Base-by-base conservation (phyloP, 2,797 vertebrate genomes). In the Poecilia picta region DNA sequence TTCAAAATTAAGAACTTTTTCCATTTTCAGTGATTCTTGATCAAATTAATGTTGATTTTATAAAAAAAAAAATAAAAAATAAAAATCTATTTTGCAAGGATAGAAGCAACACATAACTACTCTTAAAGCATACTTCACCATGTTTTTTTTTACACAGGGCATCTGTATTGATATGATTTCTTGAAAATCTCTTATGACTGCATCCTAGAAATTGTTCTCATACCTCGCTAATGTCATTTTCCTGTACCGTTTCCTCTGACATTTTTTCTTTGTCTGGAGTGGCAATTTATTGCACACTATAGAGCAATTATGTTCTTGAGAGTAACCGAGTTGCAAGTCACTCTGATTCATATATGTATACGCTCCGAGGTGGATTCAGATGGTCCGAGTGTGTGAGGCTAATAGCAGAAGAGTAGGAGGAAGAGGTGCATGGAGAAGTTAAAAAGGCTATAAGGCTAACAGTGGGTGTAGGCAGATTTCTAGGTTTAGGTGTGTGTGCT, bases 321-420 rank as follows among this genome's bases (percentile, higher is more conserved):
- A 90, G 87, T 83, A 90, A 90, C 72, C 70, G 71, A 87, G 83
- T 87, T 86, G 86, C 81, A 78, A 81, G 85, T 90, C 81, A 33
- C 55, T 87, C 68, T 92, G 91, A 94, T 87, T 93, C 91, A 92
- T 75, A 79, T 74, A 71, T 70, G 66, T 28, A 79, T 85, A 85
- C 80, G 87, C 86, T 41, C 51, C 79, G 75, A 89, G 90, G 90
- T 83, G 91, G 90, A 91, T 91, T 90, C 86, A 86, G 87, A 81
- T 83, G 73, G 83, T 89, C 84, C 87, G 90, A 93, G 91, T 89
- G 91, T 91, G 64, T 86, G 90, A 90, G 90, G 88, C 89, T 93
- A 92, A 93, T 91, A 91, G 89, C 89, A 83, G 84, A 72, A 53
- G 91, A 92, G 94, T 94, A 92, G 92, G 91, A 92, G 92, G 93